Evolutionary conservation across 2,888 invertebrate species (phyloP), one percentile per base, ranked within the genome.

Genomic region (Caenorhabditis zanzibari): DNA sequence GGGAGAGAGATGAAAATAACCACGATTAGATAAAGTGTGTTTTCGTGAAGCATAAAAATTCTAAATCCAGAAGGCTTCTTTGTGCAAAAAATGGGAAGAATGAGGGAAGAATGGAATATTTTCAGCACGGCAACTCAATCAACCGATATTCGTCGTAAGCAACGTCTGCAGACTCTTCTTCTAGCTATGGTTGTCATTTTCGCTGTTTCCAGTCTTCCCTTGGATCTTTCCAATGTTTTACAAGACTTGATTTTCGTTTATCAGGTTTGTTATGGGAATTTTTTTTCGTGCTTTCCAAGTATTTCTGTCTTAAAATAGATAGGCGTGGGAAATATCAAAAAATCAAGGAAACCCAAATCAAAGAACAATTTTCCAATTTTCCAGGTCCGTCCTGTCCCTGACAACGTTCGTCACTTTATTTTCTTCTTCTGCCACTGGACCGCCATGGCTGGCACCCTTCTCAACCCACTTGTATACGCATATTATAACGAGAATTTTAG

Each of bases 111-210:
- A 28, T 32, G 14, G 26, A 26, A n/a, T 22, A 49, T 38, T 83
- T 83, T 73, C 58, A 84, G 84, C 74, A 54, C 77, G 26, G 63
- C 59, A 16, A 76, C 76, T 24, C 84, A 84, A 81, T 77, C 84
- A 38, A 56, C 69, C 19, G 98, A 97, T 92, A 95, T 97, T 66
- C 95, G 96, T 90, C 94, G 97, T 73, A 97, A 97, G 92, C 95
- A 95, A 77, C 94, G 96, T 63, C 97, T 97, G 7, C 98, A 98
- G 93, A 95, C 96, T 85, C 98, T 98, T 97, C 94, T 98, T 77
- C 97, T 98, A 79, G 96, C 97, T 0, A 98, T 98, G 98, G 98
- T 94, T 14, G 95, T 95, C 10, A 97, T 98, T 73, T 98, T 98
- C 92, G 96, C 97, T 0, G 94, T 96, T 16, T 97, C 96, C 19